Base-by-base conservation (phyloP, 2,797 vertebrate species). In the Labeo calbasu region DNA sequence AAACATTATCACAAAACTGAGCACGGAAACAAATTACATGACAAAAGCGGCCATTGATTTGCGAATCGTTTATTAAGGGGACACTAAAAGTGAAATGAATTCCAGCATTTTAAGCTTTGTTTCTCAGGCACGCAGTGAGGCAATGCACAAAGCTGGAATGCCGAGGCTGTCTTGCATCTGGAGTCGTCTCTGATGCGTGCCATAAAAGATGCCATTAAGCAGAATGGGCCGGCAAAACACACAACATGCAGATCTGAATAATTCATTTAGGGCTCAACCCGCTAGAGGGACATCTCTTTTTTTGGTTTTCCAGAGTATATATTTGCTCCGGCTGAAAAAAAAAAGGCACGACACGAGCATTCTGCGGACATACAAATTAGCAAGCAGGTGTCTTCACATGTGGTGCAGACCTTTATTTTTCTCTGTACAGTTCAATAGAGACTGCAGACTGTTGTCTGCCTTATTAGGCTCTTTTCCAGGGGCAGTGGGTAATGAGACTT, bases 191-290 rank as follows among this genome's bases (percentile, higher is more conserved):
- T 90, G 88, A 91, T 91, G 93, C 93, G 89, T 90, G 89, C 89
- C 92, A 91, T 94, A 91, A 92, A 92, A 93, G 94, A 94, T 93
- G 92, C 91, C 92, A 93, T 94, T 93, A 95, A 92, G 94, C 77
- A 86, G 91, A 92, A 92, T 91, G 92, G 82, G 91, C 93, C 93
- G 91, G 92, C 90, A 91, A 94, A 93, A 93, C 89, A 87, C 91
- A 91, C 92, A 88, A 92, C 84, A 90, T 91, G 89, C 90, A 92
- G 90, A 92, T 92, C 91, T 95, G 92, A 95, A 95, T 95, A 93
- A 95, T 96, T 95, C 94, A 94, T 94, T 93, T 92, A 81, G 88
- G 88, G 85, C 91, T 92, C 90, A 92, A 93, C 92, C 93, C 88
- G 88, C 92, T 91, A 91, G 91, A 90, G 92, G 92, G 92, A 92